Base-by-base conservation (phyloP, 1,140 invertebrate species). In the Cardiocondyla obscurior region DNA sequence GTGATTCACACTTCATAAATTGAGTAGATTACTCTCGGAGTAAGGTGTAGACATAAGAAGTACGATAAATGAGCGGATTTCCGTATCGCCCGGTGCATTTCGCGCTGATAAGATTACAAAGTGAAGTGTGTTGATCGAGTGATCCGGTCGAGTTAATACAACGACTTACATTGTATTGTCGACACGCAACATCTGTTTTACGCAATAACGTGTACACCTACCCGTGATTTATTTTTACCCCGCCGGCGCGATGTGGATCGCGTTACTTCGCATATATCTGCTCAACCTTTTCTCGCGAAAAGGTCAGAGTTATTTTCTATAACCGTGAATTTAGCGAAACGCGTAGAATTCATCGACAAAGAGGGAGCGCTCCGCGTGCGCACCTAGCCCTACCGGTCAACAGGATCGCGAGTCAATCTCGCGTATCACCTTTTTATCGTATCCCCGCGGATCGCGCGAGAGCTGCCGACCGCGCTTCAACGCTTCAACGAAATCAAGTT, bases 221-320 rank as follows among this genome's bases (percentile, higher is more conserved):
- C 74, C 74, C 62, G 6, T 39, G 44, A 42, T 69, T 79, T 79
- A 79, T 79, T 79, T 69, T 69, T 79, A 79, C 22, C 53, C 12
- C 36, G 46, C 22, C 74, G 42, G 53, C 55, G 19, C 39, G 74
- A 53, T 79, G 74, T 36, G 69, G n/a, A 79, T 10, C 22, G 46
- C 53, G 62, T 30, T 22, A 30, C 49, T 79, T 79, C 12, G n/a
- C n/a, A 79, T 55, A 79, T 67, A 53, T 55, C 33, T 69, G 42
- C 12, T 53, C 74, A 79, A 79, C 49, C 62, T 79, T 79, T 36
- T 69, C 33, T 53, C 22, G 25, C 22, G 62, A 36, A 79, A 79
- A 79, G 74, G 74, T 79, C 74, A 79, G 62, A 79, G 62, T 28
- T 79, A 79, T 79, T 69, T 79, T 69, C 74, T 79, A 42, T 69